Conservation (phyloP, 2,113 vertebrate genomes). For the Pluvialis apricaria region DNA sequence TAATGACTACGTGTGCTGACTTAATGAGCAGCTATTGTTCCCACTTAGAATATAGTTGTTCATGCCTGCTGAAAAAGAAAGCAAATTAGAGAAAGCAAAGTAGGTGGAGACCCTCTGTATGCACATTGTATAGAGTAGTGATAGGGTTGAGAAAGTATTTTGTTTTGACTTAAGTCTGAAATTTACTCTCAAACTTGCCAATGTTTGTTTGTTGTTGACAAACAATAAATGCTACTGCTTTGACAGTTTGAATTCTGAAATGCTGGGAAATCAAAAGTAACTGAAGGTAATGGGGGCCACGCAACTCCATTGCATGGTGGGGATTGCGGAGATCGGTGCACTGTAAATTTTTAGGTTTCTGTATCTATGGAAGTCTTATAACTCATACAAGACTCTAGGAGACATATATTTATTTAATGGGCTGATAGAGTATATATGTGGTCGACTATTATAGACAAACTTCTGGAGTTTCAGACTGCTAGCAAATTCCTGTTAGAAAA, state of each 20-base stretch:
- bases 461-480: neutral
- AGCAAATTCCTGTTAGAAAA: neutral
- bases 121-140: neutral
- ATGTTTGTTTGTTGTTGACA: neutral
- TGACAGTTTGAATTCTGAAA: neutral
- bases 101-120: neutral
- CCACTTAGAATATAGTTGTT: neutral
- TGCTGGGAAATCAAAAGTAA: neutral
- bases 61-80: neutral
- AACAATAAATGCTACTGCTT: neutral
- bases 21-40: neutral
- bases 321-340: neutral
- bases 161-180: neutral
- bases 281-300: neutral
- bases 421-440: neutral
- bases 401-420: neutral
- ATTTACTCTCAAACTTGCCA: neutral
- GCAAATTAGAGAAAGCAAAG: neutral
- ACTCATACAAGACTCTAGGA: neutral
- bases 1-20: neutral
- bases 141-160: neutral
- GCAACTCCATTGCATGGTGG: fast-evolving
- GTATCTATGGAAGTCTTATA: neutral
- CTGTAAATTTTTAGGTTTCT: neutral
- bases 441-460: neutral